Percentiles rank a stretch among this genome's conserved stretches.
Conservation (phyloP, 2,888 invertebrate species). For the Drosophila yooni region DNA sequence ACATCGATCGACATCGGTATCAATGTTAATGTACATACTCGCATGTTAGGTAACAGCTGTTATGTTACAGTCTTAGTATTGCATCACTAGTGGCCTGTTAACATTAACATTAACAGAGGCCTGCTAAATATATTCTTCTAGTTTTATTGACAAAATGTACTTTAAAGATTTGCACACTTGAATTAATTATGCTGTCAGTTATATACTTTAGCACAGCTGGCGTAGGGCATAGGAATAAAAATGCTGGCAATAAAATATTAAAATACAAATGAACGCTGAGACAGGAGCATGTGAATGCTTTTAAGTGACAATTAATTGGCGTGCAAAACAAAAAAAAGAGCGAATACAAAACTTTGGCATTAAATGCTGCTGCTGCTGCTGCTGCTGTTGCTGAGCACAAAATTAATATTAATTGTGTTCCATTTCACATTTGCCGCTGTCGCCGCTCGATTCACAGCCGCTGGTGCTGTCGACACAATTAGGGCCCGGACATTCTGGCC, state of each 20-base stretch:
- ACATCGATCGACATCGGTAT: no score
- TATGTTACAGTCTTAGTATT: no score
- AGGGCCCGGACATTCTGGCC: constrained; percentile 41
- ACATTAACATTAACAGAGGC: no score
- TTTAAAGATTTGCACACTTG: no score
- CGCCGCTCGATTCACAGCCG: constrained; percentile 3
- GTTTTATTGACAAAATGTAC: no score
- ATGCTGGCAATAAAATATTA: constrained; percentile 23
- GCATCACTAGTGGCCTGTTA: no score
- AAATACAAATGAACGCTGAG: constrained; percentile 29
- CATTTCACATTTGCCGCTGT: constrained; percentile 55
- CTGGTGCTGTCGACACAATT: constrained; percentile 42
- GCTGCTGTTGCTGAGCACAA: constrained; percentile 35
- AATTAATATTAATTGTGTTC: constrained; percentile 79
- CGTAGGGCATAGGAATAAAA: constrained; percentile 16
- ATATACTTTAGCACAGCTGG: background rate
- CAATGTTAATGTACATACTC: no score
- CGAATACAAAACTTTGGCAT: constrained; percentile 59
- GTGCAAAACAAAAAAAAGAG: constrained; percentile 6
- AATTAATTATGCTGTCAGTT: background rate
- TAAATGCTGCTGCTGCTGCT: constrained; percentile 47
- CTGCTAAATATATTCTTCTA: no score
- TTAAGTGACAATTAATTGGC: constrained; percentile 75
- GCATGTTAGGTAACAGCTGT: no score
- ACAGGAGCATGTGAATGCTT: constrained; percentile 73